phyloP scores from a whole-genome alignment of 2,888 invertebrate genomes.

The Cephonodes hylas region DNA sequence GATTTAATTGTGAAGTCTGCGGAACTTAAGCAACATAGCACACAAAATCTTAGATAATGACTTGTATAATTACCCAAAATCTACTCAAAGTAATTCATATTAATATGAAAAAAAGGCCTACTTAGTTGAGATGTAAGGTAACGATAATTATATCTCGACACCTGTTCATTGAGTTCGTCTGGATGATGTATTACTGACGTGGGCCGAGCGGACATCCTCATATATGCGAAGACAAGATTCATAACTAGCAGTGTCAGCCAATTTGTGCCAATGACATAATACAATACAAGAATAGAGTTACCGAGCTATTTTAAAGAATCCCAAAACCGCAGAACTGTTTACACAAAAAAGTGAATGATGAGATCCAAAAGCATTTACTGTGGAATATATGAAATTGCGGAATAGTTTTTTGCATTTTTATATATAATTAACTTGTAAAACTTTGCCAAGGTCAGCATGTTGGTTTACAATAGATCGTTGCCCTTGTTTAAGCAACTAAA shows the following conservation, averaged over 20 bases:
- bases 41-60: too few relatives aligned
- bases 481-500: slow-evolving; percentile 46
- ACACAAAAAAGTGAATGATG: background rate
- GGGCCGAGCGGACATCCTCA: slow-evolving; percentile 72
- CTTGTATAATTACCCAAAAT: too few relatives aligned
- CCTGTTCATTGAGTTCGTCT: slow-evolving; percentile 19
- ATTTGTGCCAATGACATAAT: slow-evolving; percentile 66
- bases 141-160: slow-evolving; percentile 4
- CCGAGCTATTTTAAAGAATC: background rate
- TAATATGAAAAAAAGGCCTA: too few relatives aligned
- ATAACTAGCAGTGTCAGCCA: slow-evolving; percentile 59
- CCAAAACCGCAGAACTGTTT: background rate
- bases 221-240: slow-evolving; percentile 66
- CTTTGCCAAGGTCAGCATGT: slow-evolving; percentile 50
- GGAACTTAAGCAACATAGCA: too few relatives aligned
- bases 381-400: slow-evolving; percentile 19
- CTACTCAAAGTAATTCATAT: background rate
- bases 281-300: slow-evolving; percentile 20
- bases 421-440: background rate
- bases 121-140: too few relatives aligned
- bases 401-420: background rate
- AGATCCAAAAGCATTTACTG: slow-evolving; percentile 28
- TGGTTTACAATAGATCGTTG: slow-evolving; percentile 46
- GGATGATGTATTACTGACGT: slow-evolving; percentile 52
- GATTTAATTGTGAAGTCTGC: too few relatives aligned